Percentiles rank a stretch among this genome's conserved stretches.
phyloP scores from a whole-genome alignment of 1,140 invertebrate species.

The Diprion similis region DNA sequence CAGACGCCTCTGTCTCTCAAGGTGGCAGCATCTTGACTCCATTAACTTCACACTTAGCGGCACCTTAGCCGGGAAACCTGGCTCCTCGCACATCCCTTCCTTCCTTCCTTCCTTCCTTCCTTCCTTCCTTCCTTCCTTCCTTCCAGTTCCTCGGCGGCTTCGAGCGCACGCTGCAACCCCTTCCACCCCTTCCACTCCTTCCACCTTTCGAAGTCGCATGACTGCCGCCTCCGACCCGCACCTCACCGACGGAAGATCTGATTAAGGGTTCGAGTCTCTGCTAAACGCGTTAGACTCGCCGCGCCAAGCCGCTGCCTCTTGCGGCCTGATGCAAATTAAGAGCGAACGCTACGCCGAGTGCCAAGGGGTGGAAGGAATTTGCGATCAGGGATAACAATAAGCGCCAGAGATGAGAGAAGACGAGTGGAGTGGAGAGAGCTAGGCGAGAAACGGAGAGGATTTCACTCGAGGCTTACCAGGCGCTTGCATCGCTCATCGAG shows the following conservation, averaged over 20 bases:
- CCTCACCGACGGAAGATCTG: slow-evolving; percentile 55
- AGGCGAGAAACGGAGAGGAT: too few species aligned
- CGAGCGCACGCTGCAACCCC: neutral
- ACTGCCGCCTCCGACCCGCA: slow-evolving; percentile 30
- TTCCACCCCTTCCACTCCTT: neutral
- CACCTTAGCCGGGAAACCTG: slow-evolving; percentile 34
- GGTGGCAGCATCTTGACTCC: slow-evolving; percentile 53
- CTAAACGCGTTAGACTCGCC: slow-evolving; percentile 61
- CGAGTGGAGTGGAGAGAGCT: too few species aligned
- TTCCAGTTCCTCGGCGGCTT: neutral
- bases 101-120: slow-evolving; percentile 3
- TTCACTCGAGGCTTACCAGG: too few species aligned
- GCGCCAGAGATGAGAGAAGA: too few species aligned
- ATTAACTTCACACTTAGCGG: slow-evolving; percentile 63
- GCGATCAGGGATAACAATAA: neutral
- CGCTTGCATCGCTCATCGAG: too few species aligned
- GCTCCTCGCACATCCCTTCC: neutral
- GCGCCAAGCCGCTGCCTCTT: slow-evolving; percentile 10
- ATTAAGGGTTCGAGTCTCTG: slow-evolving; percentile 61
- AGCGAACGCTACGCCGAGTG: slow-evolving; percentile 38
- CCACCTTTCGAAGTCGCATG: slow-evolving; percentile 24
- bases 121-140: neutral
- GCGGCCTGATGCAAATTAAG: slow-evolving; percentile 59
- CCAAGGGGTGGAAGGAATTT: neutral
- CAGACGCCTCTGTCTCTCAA: slow-evolving; percentile 9